These are phyloP conservation scores for Rhynchonycteris naso DNA, from an alignment of 2,797 vertebrate species.

Conservation along the genomic window DNA sequence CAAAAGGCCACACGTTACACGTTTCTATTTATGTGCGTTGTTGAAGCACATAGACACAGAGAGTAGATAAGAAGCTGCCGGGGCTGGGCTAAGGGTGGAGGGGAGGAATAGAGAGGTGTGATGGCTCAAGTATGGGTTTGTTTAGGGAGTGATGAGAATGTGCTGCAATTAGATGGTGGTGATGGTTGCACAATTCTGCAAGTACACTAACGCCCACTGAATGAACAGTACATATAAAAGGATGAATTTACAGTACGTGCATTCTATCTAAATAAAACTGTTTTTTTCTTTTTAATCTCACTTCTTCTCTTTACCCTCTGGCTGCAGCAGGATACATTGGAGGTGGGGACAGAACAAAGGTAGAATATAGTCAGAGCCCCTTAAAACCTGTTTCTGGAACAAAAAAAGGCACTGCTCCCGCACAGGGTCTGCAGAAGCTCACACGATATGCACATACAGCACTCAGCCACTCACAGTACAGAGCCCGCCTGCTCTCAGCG, in stretches of 20 bases:
- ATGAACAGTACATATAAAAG: background rate
- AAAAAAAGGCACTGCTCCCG: background rate
- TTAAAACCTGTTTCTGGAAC: background rate
- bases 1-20: background rate
- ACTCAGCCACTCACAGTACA: fast-evolving
- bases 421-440: background rate
- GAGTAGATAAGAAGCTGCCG: background rate
- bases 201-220: background rate
- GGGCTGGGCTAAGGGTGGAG: background rate
- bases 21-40: no score
- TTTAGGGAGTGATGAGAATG: background rate
- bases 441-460: fast-evolving
- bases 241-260: background rate
- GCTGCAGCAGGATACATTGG: background rate
- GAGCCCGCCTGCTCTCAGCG: fast-evolving
- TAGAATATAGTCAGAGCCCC: background rate
- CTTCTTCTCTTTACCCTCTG: background rate
- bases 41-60: background rate
- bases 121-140: background rate
- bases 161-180: background rate
- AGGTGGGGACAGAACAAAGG: background rate
- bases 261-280: background rate
- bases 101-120: background rate
- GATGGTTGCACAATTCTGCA: background rate
- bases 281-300: no score